A percentile compares a stretch with the other conserved stretches of the same genome.
These are phyloP conservation scores for Orthosia gothica DNA, from an alignment of 2,888 invertebrate genomes.

Conservation along the genomic window DNA sequence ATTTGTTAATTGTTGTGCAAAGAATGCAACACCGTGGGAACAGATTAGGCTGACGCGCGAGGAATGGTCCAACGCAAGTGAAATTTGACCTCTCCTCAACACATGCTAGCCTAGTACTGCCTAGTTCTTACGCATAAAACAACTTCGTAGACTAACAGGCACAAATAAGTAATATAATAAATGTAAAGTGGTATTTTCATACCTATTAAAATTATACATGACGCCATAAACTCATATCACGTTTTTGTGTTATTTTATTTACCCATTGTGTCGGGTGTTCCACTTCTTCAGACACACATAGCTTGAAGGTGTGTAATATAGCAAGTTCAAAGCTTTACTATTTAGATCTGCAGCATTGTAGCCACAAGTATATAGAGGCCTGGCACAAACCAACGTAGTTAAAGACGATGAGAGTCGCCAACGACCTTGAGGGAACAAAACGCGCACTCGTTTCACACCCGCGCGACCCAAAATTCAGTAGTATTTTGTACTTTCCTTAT, in stretches of 20 bases:
- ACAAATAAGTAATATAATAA: neutral
- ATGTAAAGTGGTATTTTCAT: neutral
- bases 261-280: conserved; percentile 29
- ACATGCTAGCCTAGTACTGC: conserved; percentile 54
- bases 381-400: neutral
- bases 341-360: neutral
- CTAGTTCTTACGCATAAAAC: conserved; percentile 47
- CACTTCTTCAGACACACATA: conserved; percentile 24
- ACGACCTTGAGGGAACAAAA: too few relatives aligned
- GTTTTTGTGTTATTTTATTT: neutral
- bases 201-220: neutral
- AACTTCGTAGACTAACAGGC: conserved; percentile 12
- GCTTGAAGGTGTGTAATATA: neutral
- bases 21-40: conserved; percentile 77
- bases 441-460: too few relatives aligned
- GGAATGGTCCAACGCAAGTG: conserved; percentile 68
- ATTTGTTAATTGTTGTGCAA: conserved; percentile 65
- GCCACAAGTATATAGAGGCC: neutral
- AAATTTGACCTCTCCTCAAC: conserved; percentile 72
- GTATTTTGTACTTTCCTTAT: too few relatives aligned
- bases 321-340: conserved; percentile 1
- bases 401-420: too few relatives aligned
- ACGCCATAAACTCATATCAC: conserved; percentile 1
- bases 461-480: too few relatives aligned
- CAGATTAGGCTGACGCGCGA: conserved; percentile 66